Evolutionary conservation across 2,113 vertebrate genomes (phyloP), one percentile per base, ranked within the genome.

Genomic region (Euleptes europaea): DNA sequence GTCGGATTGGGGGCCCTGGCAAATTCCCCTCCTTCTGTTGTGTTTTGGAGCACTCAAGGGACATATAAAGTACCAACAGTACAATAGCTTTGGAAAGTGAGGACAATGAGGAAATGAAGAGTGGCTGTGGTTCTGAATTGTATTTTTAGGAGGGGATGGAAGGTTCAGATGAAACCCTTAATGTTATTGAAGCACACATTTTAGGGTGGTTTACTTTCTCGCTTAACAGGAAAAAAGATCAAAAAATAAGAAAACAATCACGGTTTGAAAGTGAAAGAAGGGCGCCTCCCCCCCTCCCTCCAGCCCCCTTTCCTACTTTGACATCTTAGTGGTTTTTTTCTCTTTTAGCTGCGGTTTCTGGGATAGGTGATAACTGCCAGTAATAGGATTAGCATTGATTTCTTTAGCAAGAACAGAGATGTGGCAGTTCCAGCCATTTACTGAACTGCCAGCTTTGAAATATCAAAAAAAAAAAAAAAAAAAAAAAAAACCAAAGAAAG

Each of bases 311-410:
- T 93, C 96, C 97, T 96, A 97, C 97, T 99, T 98, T 99, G 98
- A 99, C 98, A 99, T 98, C 98, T 98, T 97, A 97, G 97, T 96
- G n/a, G 94, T 97, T 85, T 96, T 94, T 92, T 91, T 92, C 85
- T 94, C 94, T 96, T 96, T 97, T 96, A 98, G 98, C 98, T 93
- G 96, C 95, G 97, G 97, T 99, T 98, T 99, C 98, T 99, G 99
- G 98, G 98, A 97, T 98, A 99, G 99, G 98, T 99, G 99, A 99
- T 99, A 99, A 99, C 98, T 98, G 98, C 98, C 97, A 97, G 98
- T 99, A 99, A 99, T 99, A 99, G 99, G 99, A 99, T 99, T 99
- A 99, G 98, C 98, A 99, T 99, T 99, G 99, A 99, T 99, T 99
- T 99, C 98, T 99, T 99, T 98, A 98, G 98, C 98, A 98, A 99